phyloP scores from a whole-genome alignment of 2,888 invertebrate genomes.

The Cactoblastis cactorum region DNA sequence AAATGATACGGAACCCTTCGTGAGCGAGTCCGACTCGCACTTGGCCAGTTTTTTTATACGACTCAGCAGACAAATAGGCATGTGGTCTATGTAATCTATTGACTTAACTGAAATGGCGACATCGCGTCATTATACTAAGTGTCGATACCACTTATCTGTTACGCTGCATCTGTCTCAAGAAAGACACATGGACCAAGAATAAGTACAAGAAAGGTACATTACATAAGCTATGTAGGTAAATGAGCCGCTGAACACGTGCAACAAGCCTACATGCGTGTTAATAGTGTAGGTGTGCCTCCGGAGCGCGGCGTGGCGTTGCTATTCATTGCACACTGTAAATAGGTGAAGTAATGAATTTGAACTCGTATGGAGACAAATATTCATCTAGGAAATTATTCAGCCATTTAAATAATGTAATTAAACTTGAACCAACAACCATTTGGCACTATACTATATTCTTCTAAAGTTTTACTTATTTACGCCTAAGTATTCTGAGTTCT shows the following conservation, averaged over 20 bases:
- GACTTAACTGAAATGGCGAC: neutral
- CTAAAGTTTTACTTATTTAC: no score
- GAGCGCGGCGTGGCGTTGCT: no score
- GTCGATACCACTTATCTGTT: neutral
- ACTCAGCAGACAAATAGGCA: no score
- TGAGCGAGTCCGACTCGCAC: no score
- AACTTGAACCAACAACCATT: no score
- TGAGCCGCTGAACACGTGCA: neutral
- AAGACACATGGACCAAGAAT: neutral
- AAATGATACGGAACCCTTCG: no score
- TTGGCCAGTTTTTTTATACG: no score
- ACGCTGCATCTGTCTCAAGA: slow-evolving; percentile 3
- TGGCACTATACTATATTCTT: no score
- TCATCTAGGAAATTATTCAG: no score
- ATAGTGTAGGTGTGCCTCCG: neutral
- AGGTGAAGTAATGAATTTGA: neutral
- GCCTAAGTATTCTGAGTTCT: no score
- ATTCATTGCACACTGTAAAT: neutral
- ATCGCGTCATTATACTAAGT: neutral
- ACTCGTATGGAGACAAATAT: neutral
- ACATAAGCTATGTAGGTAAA: slow-evolving; percentile 6
- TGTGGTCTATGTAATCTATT: neutral
- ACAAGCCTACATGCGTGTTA: neutral
- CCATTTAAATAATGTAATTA: no score
- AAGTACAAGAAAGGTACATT: slow-evolving; percentile 6